Percentiles rank a stretch among this genome's conserved stretches.
Evolutionary conservation across 1,140 invertebrate species (phyloP).

Genomic region (Oreohelix idahoensis): DNA sequence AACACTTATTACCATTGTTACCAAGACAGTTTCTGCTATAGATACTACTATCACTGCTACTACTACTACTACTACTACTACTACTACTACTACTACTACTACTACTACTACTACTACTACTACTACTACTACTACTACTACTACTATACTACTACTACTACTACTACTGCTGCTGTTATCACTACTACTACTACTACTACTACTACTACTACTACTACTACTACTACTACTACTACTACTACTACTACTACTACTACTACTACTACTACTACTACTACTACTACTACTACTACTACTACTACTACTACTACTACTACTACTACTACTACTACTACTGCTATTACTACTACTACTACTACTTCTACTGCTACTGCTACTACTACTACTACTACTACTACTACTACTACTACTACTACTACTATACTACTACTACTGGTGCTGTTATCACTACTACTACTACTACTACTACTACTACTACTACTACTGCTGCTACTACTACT

Average conservation of each 20-base stretch:
- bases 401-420: constrained; percentile 28
- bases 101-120: constrained; percentile 5
- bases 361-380: constrained; percentile 21
- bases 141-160: too few relatives aligned
- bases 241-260: constrained; percentile 26
- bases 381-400: constrained; percentile 12
- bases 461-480: constrained; percentile 20
- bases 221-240: constrained; percentile 30
- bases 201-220: constrained; percentile 26
- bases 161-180: constrained; percentile 3
- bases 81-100: constrained; percentile 6
- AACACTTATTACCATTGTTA: too few relatives aligned
- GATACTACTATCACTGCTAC: too few relatives aligned
- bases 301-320: constrained; percentile 12
- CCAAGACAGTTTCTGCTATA: too few relatives aligned
- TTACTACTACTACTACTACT: constrained; percentile 31
- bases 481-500: constrained; percentile 4
- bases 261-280: constrained; percentile 30
- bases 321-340: constrained; percentile 25
- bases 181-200: constrained; percentile 30
- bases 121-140: constrained; percentile 22
- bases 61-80: constrained; percentile 7
- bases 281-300: constrained; percentile 30
- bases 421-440: constrained; percentile 17
- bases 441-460: constrained; percentile 17